Percentiles rank a stretch among this genome's conserved stretches.
Conservation (phyloP, 2,113 vertebrate genomes). For the Sakesphorus luctuosus region DNA sequence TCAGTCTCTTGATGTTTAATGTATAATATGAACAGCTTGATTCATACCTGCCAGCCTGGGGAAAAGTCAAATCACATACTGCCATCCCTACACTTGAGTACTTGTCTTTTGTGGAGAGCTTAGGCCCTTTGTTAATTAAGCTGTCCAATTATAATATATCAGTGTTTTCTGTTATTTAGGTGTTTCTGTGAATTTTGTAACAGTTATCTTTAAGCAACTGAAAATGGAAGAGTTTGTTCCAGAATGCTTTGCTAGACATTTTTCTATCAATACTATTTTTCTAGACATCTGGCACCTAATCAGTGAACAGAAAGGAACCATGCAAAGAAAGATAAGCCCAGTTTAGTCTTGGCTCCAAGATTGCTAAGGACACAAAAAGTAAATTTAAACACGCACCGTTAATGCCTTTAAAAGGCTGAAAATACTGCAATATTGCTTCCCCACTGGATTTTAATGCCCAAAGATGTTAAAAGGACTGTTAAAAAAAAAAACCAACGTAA, state of each 20-base stretch:
- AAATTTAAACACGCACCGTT: neutral
- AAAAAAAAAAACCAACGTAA: rapidly evolving
- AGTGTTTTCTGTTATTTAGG: neutral
- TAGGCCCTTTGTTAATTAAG: neutral
- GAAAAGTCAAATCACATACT: neutral
- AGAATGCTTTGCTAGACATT: neutral
- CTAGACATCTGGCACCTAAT: neutral
- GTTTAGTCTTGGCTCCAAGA: neutral
- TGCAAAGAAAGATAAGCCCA: neutral
- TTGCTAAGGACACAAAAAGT: neutral
- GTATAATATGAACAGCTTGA: neutral
- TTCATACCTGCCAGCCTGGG: neutral
- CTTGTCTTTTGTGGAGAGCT: neutral
- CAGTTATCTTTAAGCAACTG: neutral
- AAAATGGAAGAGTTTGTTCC: neutral
- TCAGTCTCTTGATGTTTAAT: neutral
- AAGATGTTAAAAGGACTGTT: neutral
- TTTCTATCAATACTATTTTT: neutral
- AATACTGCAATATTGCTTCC: neutral
- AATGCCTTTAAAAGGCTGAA: neutral
- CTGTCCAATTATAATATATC: neutral
- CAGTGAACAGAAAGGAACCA: neutral
- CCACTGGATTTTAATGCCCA: neutral
- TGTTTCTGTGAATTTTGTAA: neutral
- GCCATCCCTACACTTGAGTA: neutral